A percentile compares a stretch with the other conserved stretches of the same genome.
phyloP scores from a whole-genome alignment of 2,888 invertebrate species.

The Oxystoma pomonae region DNA sequence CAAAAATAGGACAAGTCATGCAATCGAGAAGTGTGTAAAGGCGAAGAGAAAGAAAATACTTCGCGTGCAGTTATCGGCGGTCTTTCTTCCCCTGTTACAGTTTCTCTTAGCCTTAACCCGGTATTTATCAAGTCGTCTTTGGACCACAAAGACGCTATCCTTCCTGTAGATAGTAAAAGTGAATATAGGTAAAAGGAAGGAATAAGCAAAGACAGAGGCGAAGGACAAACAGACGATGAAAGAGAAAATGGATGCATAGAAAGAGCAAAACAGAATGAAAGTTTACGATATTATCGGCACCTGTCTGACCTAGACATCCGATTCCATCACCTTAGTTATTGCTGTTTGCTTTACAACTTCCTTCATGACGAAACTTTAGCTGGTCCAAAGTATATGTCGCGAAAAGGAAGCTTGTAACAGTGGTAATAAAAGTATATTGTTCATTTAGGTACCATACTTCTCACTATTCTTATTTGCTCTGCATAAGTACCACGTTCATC shows the following conservation, averaged over 20 bases:
- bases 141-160: neutral
- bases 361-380: neutral
- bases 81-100: neutral
- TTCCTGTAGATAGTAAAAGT: constrained; percentile 5
- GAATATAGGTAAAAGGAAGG: constrained; percentile 6
- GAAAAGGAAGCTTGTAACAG: too few species aligned
- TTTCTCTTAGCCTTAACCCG: neutral
- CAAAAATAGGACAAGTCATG: too few species aligned
- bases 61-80: neutral
- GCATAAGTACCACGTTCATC: too few species aligned
- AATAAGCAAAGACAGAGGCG: constrained; percentile 17
- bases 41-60: neutral
- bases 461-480: too few species aligned
- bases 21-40: neutral
- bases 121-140: neutral
- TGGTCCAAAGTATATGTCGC: too few species aligned
- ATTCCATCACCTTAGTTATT: neutral
- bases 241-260: constrained; percentile 43
- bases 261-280: constrained; percentile 45
- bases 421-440: too few species aligned
- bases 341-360: neutral
- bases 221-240: constrained; percentile 33
- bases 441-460: too few species aligned
- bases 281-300: constrained; percentile 9
- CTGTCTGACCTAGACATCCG: neutral